These are phyloP conservation scores for Micromussa lordhowensis DNA, from an alignment of 92 coral and sea anemone genomes.

Conservation along the genomic window DNA sequence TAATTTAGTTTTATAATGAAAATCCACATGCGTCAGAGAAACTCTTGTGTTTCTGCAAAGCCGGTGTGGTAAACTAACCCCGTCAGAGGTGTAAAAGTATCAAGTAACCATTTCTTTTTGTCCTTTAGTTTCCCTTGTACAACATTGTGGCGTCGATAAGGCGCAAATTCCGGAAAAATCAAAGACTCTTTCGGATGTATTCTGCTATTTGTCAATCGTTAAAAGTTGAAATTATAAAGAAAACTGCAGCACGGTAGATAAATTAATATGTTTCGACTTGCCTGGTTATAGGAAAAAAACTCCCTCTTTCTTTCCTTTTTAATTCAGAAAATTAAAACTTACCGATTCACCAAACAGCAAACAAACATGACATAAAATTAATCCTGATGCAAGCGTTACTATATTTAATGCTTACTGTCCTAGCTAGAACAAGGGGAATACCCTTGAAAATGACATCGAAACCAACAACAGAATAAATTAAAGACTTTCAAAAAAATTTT, in stretches of 20 bases:
- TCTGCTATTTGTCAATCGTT: slow-evolving; percentile 27
- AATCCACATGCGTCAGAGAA: neutral
- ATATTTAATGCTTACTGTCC: slow-evolving; percentile 13
- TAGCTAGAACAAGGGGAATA: slow-evolving; percentile 18
- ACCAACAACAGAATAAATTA: slow-evolving; percentile 5
- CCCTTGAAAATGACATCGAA: neutral
- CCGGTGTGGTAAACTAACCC: neutral
- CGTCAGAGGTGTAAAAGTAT: neutral
- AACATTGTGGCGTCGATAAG: slow-evolving; percentile 25
- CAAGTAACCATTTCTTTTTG: neutral
- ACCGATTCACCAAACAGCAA: neutral
- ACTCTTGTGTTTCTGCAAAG: neutral
- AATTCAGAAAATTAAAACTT: neutral
- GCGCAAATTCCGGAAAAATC: slow-evolving; percentile 16
- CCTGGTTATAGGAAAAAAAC: neutral
- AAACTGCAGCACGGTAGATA: neutral
- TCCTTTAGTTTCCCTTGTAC: neutral
- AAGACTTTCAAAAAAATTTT: neutral
- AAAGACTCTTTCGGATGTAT: neutral
- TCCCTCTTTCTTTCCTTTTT: neutral
- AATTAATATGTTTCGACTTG: neutral
- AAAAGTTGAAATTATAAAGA: neutral
- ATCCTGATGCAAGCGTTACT: neutral
- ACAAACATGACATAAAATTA: neutral
- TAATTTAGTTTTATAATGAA: neutral